A percentile compares a stretch with the other conserved stretches of the same genome.
Evolutionary conservation across 2,113 vertebrate species (phyloP).

Genomic region (Syngnathoides biaculeatus): DNA sequence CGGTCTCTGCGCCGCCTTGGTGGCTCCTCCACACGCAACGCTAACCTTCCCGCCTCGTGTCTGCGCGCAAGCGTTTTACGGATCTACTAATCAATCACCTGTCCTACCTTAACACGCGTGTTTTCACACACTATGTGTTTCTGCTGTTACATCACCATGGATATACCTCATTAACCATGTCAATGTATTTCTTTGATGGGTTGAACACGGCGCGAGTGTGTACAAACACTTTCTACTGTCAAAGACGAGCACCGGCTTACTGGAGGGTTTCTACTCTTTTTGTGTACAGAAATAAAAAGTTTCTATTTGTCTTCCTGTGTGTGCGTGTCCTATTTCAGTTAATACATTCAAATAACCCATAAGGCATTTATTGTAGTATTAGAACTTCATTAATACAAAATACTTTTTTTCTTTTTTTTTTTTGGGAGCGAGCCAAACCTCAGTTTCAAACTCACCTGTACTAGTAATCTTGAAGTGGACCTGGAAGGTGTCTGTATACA

Average conservation of each 20-base stretch:
- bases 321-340: not conserved
- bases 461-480: no score
- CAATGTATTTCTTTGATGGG: conserved; percentile 28
- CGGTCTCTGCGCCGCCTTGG: not conserved
- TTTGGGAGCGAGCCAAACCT: no score
- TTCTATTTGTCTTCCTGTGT: conserved; percentile 64
- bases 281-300: conserved; percentile 79
- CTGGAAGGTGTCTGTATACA: no score
- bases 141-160: conserved; percentile 40
- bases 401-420: no score
- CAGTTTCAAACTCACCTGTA: no score
- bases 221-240: conserved; percentile 69
- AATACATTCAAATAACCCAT: not conserved
- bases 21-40: no score
- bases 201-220: conserved; percentile 62
- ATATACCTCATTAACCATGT: conserved; percentile 60
- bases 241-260: conserved; percentile 55
- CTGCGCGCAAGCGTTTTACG: conserved; percentile 21
- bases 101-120: conserved; percentile 11
- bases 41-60: not conserved
- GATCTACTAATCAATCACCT: conserved; percentile 22
- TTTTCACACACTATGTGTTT: conserved; percentile 14
- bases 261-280: conserved; percentile 80
- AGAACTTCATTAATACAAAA: no score
- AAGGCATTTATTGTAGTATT: not conserved